These are phyloP conservation scores for Rutilus rutilus DNA, from an alignment of 2,113 vertebrate species.

Conservation along the genomic window DNA sequence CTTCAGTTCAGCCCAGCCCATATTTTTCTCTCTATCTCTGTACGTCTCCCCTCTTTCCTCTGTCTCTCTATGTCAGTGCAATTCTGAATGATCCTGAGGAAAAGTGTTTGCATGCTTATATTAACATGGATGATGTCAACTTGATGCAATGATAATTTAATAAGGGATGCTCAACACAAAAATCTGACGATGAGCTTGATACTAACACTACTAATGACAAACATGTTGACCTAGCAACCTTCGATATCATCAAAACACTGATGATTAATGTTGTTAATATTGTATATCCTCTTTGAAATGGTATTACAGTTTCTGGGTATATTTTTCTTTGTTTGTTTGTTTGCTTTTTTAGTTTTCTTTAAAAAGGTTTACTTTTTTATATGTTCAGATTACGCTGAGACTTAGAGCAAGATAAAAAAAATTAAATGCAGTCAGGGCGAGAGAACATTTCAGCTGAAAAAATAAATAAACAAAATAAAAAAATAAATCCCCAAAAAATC, in stretches of 20 bases:
- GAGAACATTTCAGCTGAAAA: constrained; percentile 65
- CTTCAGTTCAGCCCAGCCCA: constrained; percentile 7
- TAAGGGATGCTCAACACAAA: constrained; percentile 69
- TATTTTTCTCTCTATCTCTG: constrained; percentile 26
- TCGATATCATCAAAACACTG: constrained; percentile 56
- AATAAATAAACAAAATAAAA: constrained; percentile 50
- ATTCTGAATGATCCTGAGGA: constrained; percentile 74
- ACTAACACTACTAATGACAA: constrained; percentile 77
- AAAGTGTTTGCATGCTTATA: constrained; percentile 82
- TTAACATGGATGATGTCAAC: constrained; percentile 83
- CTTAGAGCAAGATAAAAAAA: constrained; percentile 55
- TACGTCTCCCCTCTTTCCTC: constrained; percentile 34
- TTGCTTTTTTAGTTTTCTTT: constrained; percentile 65
- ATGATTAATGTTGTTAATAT: constrained; percentile 69
- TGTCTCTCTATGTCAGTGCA: constrained; percentile 71
- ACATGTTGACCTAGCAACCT: constrained; percentile 65
- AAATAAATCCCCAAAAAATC: not conserved
- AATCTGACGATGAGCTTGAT: constrained; percentile 73
- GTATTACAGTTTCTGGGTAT: constrained; percentile 59
- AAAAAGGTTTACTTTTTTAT: constrained; percentile 79
- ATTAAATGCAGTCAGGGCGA: constrained; percentile 58
- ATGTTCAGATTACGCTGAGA: constrained; percentile 66
- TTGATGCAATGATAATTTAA: constrained; percentile 78
- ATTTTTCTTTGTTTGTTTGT: constrained; percentile 61
- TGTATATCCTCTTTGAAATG: constrained; percentile 73